These are phyloP conservation scores for Panagrolaimus sp. DNA, from an alignment of 1,140 invertebrate species.

Conservation along the genomic window DNA sequence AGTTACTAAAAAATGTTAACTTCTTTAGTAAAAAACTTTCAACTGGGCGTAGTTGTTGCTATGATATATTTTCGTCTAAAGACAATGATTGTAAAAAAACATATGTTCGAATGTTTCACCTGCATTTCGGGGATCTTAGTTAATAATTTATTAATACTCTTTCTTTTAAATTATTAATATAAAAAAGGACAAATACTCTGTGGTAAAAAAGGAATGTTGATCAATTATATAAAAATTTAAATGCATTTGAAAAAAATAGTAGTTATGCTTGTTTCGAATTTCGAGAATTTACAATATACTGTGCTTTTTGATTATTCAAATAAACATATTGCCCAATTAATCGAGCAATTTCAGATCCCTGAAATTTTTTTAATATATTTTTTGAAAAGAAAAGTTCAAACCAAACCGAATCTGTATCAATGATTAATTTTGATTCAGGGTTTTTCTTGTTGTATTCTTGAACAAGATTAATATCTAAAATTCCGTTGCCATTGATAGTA, in stretches of 20 bases:
- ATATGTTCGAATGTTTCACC: not conserved
- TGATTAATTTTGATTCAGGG: conserved; percentile 84
- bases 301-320: conserved; percentile 21
- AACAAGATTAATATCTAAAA: conserved; percentile 74
- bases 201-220: too few relatives aligned
- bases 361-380: conserved; percentile 36
- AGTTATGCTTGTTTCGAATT: not conserved
- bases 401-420: conserved; percentile 87
- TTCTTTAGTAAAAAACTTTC: too few relatives aligned
- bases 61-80: too few relatives aligned
- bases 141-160: too few relatives aligned
- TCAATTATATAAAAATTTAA: too few relatives aligned
- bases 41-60: too few relatives aligned
- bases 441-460: conserved; percentile 93
- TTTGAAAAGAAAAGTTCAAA: conserved; percentile 11
- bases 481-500: conserved; percentile 14
- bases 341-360: conserved; percentile 71
- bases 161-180: too few relatives aligned
- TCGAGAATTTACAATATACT: conserved; percentile 1
- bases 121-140: too few relatives aligned
- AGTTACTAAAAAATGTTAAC: too few relatives aligned
- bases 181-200: too few relatives aligned
- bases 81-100: too few relatives aligned
- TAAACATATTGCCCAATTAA: conserved; percentile 89
- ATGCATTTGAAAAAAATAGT: too few relatives aligned